Base-by-base conservation (phyloP, 2,113 vertebrate species). In the Saimiri boliviensis region DNA sequence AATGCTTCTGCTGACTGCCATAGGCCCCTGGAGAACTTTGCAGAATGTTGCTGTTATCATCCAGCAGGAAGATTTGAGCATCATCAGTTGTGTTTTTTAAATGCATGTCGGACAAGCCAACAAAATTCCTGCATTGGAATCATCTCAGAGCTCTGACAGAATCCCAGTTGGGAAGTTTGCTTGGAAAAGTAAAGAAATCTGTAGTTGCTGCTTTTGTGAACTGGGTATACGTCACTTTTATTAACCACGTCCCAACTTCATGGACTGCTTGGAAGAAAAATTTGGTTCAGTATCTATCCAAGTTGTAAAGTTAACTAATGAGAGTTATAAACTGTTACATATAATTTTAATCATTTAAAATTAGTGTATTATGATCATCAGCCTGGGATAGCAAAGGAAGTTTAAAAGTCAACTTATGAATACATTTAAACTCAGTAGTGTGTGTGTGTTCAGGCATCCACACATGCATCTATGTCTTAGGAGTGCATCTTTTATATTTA, bases 11-110 rank as follows among this genome's bases (percentile, higher is more conserved):
- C n/a, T 32, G n/a, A 97, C 40, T 45, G 42, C 13, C 93, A 32
- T 32, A 4, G 87, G 21, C 1, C 52, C 86, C 74, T 52, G 73
- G 58, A 97, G 84, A 96, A 27, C 7, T 93, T 86, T 9, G 14
- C 0, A 5, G 45, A 94, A 92, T 76, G 49, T 37, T 96, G 80
- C 30, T 89, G 2, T 54, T 95, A 45, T 40, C 90, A 93, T 49
- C n/a, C 54, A 37, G 1, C 35, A 86, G 77, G 60, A 27, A 94
- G 60, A 16, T 27, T 60, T 35, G 42, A 76, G 2, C 1, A 1
- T 49, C 42, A 95, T 16, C 8, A 2, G 9, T 93, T 80, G 96
- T 74, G 85, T 68, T 97, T 93, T 73, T 66, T 94, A 63, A 82
- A 2, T 42, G n/a, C 1, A 0, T 68, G 8, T 92, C n/a, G 92